Conservation (phyloP, 2,113 vertebrate genomes). For the Gymnobelideus leadbeateri region DNA sequence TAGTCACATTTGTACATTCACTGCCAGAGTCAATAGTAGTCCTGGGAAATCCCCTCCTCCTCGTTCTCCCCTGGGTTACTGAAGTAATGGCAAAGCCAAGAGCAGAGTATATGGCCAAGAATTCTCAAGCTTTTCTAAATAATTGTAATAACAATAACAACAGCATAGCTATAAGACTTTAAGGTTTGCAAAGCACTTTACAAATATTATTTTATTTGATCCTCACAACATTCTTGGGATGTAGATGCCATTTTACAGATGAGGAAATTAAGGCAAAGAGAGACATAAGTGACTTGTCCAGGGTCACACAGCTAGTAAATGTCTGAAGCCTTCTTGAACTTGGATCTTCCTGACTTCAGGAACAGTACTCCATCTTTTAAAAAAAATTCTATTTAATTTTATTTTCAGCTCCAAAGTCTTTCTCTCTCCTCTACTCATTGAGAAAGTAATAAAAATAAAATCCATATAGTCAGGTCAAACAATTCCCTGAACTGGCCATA, state of each 20-base stretch:
- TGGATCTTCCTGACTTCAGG: neutral
- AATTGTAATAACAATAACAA: neutral
- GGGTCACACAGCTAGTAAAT: neutral
- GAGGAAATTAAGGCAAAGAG: neutral
- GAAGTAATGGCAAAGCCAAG: neutral
- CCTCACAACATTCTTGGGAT: neutral
- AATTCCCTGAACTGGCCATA: neutral
- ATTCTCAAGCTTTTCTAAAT: neutral
- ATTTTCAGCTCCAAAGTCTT: neutral
- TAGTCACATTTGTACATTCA: conserved; percentile 36
- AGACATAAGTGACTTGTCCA: neutral
- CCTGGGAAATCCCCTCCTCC: conserved; percentile 18
- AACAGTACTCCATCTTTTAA: neutral
- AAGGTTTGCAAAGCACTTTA: neutral
- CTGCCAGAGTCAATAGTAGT: neutral
- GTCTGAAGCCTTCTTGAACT: neutral
- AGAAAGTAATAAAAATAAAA: neutral
- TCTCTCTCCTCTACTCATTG: neutral
- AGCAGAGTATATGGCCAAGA: neutral
- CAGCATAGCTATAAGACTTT: neutral
- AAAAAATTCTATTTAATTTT: neutral
- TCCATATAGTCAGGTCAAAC: neutral
- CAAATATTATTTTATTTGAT: neutral
- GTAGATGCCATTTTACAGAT: neutral
- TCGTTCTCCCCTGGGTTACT: neutral